Conservation (phyloP, 1,140 invertebrate species). For the Drepana arcuata region DNA sequence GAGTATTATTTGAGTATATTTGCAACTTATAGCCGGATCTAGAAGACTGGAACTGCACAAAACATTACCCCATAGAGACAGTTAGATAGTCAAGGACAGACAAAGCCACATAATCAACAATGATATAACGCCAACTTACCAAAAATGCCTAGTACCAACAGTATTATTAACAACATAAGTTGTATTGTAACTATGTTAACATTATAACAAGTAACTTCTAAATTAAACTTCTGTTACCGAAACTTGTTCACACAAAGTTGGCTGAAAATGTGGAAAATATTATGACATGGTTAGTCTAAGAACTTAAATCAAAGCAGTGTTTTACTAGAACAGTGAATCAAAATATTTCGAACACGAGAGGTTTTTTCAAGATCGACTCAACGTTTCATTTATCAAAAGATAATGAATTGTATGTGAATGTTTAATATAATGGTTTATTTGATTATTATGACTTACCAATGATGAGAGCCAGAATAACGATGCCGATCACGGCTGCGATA, state of each 20-base stretch:
- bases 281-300: slow-evolving; percentile 58
- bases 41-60: slow-evolving; percentile 29
- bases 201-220: slow-evolving; percentile 66
- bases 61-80: slow-evolving; percentile 34
- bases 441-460: slow-evolving; percentile 86
- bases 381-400: too few species aligned
- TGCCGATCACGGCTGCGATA: slow-evolving; percentile 90
- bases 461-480: slow-evolving; percentile 90
- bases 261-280: slow-evolving; percentile 74
- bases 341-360: too few species aligned
- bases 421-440: too few species aligned
- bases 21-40: slow-evolving; percentile 11
- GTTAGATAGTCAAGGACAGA: slow-evolving; percentile 46
- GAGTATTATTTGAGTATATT: too few species aligned
- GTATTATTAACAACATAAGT: slow-evolving; percentile 52
- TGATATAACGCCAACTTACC: slow-evolving; percentile 57
- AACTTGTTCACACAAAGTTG: slow-evolving; percentile 81
- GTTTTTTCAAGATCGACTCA: too few species aligned
- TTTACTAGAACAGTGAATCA: too few species aligned
- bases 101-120: slow-evolving; percentile 56
- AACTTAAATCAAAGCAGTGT: too few species aligned
- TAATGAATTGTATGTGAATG: too few species aligned
- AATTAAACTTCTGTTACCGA: slow-evolving; percentile 60
- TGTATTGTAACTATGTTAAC: slow-evolving; percentile 55
- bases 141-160: slow-evolving; percentile 45